These are phyloP conservation scores for Caenorhabditis panamensis DNA, from an alignment of 2,888 invertebrate genomes.

Conservation along the genomic window DNA sequence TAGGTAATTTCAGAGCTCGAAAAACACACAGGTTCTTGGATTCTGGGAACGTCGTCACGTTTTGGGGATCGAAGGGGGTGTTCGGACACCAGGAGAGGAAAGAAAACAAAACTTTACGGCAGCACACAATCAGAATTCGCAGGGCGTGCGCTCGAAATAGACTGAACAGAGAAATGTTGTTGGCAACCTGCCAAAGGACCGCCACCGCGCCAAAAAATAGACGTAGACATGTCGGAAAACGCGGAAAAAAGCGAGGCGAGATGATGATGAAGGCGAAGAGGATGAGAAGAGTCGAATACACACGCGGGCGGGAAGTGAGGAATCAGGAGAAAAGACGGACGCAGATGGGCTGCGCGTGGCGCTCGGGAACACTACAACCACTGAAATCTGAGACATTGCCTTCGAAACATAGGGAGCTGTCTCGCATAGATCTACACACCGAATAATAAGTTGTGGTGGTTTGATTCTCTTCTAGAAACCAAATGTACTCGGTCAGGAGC, in stretches of 20 bases:
- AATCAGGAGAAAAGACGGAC: constrained; percentile 49
- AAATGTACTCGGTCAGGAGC: no score
- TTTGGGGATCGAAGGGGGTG: no score
- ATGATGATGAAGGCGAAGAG: constrained; percentile 26
- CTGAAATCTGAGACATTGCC: constrained; percentile 27
- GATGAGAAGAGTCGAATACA: constrained; percentile 34
- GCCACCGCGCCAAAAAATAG: constrained; percentile 17
- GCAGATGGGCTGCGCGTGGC: constrained; percentile 37
- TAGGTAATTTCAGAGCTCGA: no score
- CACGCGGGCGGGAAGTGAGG: no score
- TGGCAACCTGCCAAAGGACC: constrained; percentile 38
- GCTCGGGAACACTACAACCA: constrained; percentile 1
- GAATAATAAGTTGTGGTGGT: no score
- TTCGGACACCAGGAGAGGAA: not conserved
- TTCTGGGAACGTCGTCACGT: no score
- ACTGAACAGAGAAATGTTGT: constrained; percentile 6
- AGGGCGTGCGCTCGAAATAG: constrained; percentile 14
- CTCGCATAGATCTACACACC: not conserved
- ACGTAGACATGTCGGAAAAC: constrained; percentile 17
- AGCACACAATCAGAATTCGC: constrained; percentile 7
- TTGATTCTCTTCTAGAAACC: no score
- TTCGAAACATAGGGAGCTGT: not conserved
- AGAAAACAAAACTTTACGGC: constrained; percentile 5
- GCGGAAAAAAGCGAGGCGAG: not conserved
- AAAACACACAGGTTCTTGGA: no score